Conservation (phyloP, 1,140 invertebrate genomes). For the Armadillidium nasatum region DNA sequence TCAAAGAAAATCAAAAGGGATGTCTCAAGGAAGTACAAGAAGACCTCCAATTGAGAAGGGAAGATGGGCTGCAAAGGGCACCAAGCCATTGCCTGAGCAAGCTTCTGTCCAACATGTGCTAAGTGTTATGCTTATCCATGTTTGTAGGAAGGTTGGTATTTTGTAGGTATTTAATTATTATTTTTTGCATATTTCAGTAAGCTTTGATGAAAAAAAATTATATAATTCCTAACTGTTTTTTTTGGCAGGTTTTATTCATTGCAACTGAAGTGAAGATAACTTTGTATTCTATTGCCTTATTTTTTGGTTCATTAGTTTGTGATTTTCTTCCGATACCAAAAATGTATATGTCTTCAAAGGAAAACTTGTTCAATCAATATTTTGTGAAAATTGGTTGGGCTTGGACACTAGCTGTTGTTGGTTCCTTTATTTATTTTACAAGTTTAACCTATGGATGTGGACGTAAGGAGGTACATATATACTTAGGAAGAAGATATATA, state of each 20-base stretch:
- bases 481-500: neutral
- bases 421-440: conserved; percentile 73
- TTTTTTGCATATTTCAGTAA: neutral
- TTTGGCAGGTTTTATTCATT: conserved; percentile 62
- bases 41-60: conserved; percentile 38
- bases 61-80: conserved; percentile 48
- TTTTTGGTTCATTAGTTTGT: conserved; percentile 75
- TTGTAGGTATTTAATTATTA: neutral
- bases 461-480: neutral
- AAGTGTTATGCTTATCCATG: conserved; percentile 73
- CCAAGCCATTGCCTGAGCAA: conserved; percentile 69
- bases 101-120: conserved; percentile 74
- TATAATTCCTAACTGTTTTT: neutral
- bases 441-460: conserved; percentile 78
- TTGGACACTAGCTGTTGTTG: conserved; percentile 73
- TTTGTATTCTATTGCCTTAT: conserved; percentile 72
- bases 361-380: conserved; percentile 82
- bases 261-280: conserved; percentile 80
- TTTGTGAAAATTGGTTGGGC: conserved; percentile 95
- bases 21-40: neutral
- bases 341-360: conserved; percentile 77
- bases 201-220: neutral
- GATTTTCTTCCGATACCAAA: conserved; percentile 73
- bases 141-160: conserved; percentile 67
- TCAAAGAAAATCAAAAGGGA: neutral